Percentiles rank a stretch among this genome's conserved stretches.
phyloP scores from a whole-genome alignment of 2,113 vertebrate species.

The Rattus rattus region DNA sequence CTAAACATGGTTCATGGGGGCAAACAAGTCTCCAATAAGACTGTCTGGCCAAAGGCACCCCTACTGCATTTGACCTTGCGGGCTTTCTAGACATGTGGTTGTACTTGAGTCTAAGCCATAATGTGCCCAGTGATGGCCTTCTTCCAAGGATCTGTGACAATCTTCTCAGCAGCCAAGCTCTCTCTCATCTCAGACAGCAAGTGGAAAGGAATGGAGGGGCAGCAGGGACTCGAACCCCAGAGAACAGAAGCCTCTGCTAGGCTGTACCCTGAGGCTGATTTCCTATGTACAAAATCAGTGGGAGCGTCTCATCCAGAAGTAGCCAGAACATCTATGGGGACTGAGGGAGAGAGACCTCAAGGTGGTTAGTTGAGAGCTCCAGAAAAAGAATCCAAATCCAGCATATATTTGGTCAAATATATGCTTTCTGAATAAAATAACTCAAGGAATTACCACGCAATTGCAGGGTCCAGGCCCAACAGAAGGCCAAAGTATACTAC shows the following conservation, averaged over 20 bases:
- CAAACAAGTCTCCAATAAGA: background rate
- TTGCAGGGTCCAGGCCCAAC: background rate
- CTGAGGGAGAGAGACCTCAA: too few species aligned
- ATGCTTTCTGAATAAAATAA: background rate
- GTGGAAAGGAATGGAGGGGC: background rate
- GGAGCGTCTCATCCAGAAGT: background rate
- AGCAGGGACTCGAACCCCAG: background rate
- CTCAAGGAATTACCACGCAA: constrained; percentile 20
- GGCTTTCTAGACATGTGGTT: constrained; percentile 18
- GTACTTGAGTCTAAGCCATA: background rate
- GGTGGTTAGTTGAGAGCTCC: background rate
- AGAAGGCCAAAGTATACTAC: constrained; percentile 14
- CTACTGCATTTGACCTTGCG: constrained; percentile 1
- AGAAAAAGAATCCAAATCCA: background rate
- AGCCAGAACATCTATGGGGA: background rate
- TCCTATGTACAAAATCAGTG: background rate
- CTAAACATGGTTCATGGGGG: background rate
- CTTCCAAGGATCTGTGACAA: constrained; percentile 37
- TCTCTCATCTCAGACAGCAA: background rate
- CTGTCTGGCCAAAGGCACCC: background rate
- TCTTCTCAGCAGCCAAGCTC: background rate
- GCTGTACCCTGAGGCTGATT: too few species aligned
- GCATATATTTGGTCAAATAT: background rate
- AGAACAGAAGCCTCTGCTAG: background rate
- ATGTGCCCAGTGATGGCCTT: constrained; percentile 3